Percentiles rank a stretch among this genome's conserved stretches.
Evolutionary conservation across 2,113 vertebrate species (phyloP).

Genomic region (Xyrauchen texanus): DNA sequence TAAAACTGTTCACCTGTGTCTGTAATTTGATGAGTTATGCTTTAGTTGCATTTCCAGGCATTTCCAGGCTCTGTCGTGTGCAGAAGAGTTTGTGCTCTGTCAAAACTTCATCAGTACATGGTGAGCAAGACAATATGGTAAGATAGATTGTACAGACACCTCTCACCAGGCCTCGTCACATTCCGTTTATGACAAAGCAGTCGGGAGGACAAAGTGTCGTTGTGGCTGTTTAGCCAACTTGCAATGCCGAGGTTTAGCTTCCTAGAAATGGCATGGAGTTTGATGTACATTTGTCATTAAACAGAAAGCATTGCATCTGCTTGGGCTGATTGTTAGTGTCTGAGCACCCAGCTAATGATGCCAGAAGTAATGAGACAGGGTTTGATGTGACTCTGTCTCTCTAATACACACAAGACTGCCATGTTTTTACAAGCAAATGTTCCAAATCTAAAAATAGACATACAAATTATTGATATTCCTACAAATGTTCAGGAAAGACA

Average conservation of each 20-base stretch:
- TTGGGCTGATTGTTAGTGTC: conserved; percentile 49
- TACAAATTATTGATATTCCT: neutral
- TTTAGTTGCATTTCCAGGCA: conserved; percentile 60
- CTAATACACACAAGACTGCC: neutral
- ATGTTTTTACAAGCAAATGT: too few relatives aligned
- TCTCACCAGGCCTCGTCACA: conserved; percentile 68
- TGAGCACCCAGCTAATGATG: conserved; percentile 62
- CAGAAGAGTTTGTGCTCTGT: conserved; percentile 45
- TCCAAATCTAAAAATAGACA: too few relatives aligned
- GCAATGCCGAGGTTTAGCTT: neutral
- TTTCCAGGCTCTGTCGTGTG: too few relatives aligned
- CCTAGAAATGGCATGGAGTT: neutral
- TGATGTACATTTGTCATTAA: conserved; percentile 53
- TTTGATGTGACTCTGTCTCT: conserved; percentile 49
- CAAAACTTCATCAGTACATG: conserved; percentile 67
- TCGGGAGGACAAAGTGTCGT: conserved; percentile 44
- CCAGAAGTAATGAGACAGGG: conserved; percentile 60
- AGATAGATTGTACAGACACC: conserved; percentile 61
- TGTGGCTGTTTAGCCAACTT: conserved; percentile 11
- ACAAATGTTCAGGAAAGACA: neutral
- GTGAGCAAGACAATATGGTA: conserved; percentile 61
- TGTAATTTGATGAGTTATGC: conserved; percentile 49
- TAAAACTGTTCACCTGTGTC: conserved; percentile 53
- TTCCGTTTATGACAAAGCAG: conserved; percentile 73
- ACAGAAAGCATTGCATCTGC: conserved; percentile 37